These are phyloP conservation scores for Tachuris rubrigastra DNA, from an alignment of 2,113 vertebrate species.

Conservation along the genomic window DNA sequence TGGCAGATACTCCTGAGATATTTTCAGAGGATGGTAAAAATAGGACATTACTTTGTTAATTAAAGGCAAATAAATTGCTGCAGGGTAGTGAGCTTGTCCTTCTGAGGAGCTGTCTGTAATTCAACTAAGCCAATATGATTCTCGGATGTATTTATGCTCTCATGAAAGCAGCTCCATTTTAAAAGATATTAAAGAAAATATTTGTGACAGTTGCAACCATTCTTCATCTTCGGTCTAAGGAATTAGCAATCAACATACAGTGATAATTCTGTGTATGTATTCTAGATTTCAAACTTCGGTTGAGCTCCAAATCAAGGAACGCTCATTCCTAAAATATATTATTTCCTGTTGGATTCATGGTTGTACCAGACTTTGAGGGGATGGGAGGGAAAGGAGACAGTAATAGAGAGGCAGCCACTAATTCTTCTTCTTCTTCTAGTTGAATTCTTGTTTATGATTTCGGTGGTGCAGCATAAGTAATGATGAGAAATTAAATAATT, in stretches of 20 bases:
- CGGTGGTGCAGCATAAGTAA: not conserved
- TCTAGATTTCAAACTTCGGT: not conserved
- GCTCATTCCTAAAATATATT: not conserved
- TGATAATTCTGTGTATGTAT: not conserved
- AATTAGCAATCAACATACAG: not conserved
- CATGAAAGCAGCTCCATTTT: not conserved
- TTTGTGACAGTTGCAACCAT: not conserved
- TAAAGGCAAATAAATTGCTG: constrained; percentile 7
- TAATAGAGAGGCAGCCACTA: not conserved
- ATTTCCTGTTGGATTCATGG: not conserved
- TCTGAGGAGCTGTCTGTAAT: not conserved
- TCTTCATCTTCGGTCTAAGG: not conserved
- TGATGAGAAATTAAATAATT: not conserved
- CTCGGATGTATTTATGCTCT: not conserved
- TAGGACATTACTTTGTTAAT: not conserved
- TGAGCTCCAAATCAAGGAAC: not conserved
- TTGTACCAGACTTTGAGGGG: not conserved
- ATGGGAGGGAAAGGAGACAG: not conserved
- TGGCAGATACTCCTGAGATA: not conserved
- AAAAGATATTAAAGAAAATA: not conserved
- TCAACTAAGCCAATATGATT: not conserved
- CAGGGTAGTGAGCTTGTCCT: not conserved
- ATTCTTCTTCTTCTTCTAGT: not conserved
- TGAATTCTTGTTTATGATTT: not conserved
- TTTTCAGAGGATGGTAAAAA: not conserved